Base-by-base conservation (phyloP, 2,888 invertebrate genomes). In the Siphonodentalium dalli region DNA sequence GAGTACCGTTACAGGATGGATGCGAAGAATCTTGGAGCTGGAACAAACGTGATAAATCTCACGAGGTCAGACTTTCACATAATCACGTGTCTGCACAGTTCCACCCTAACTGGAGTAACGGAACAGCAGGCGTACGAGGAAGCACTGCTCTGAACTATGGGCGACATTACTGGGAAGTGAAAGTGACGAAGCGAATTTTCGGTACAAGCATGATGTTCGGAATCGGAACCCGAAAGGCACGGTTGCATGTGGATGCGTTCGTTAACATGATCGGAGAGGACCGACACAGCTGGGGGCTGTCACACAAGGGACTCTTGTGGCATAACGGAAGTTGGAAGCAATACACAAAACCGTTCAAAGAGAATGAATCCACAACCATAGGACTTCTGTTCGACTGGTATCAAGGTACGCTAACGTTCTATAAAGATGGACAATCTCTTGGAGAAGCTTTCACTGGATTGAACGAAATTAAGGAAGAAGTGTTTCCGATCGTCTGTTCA, bases 171-270 rank as follows among this genome's bases (percentile, higher is more conserved):
- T 89, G 88, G 88, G 88, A 89, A 74, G 79, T 89, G 50, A 83
- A 71, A 23, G 74, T 84, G 0, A 86, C 87, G 0, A 86, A 87
- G 67, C 80, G 89, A 38, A 85, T 89, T 35, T 89, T 89, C 71
- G 89, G 89, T 21, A 89, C 89, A 0, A 86, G 88, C 69, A 88
- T 90, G 83, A 89, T 90, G 89, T 88, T 90, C 68, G 90, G 89
- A 15, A 84, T 89, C 40, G 88, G 87, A 34, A 87, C 87, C 3
- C 78, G 78, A 45, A 74, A 57, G 34, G 85, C 86, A 2, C 80
- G 87, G 5, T 81, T 89, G 2, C 88, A 89, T 74, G 87, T 86
- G 1, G 87, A 88, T 71, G 85, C 87, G 13, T 90, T 89, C 75
- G 86, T 87, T 26, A 89, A 89, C 75, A 82, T 90, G 68, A 78